A percentile compares a stretch with the other conserved stretches of the same genome.
Conservation (phyloP, 37 sponge, comb jelly and placozoan species). For the Geodia barretti region DNA sequence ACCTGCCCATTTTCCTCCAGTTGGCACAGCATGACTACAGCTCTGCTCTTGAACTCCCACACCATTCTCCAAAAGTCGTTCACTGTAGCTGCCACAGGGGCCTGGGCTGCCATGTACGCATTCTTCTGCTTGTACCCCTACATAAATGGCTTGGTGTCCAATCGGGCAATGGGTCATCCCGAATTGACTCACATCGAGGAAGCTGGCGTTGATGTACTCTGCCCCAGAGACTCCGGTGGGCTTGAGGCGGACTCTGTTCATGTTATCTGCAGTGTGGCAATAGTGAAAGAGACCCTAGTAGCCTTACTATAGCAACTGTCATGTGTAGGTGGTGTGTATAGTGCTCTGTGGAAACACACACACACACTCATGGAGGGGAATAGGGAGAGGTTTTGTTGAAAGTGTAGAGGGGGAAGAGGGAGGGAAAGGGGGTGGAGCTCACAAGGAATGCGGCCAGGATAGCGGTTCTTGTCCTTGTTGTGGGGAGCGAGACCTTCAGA, state of each 20-base stretch:
- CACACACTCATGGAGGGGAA: too few relatives aligned
- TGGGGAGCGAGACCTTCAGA: constrained; percentile 54
- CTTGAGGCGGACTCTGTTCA: constrained; percentile 11
- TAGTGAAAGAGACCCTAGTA: not conserved
- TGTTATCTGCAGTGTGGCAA: constrained; percentile 31
- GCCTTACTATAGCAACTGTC: too few relatives aligned
- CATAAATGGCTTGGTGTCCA: too few relatives aligned
- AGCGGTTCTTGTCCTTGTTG: constrained; percentile 69
- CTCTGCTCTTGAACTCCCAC: constrained; percentile 62
- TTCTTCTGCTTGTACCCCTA: constrained; percentile 71
- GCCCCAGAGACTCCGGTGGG: constrained; percentile 19
- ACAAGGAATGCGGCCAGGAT: constrained; percentile 54
- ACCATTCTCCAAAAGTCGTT: constrained; percentile 72
- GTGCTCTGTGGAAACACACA: too few relatives aligned
- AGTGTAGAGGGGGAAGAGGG: too few relatives aligned
- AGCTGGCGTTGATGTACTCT: constrained; percentile 86
- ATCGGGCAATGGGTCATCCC: too few relatives aligned
- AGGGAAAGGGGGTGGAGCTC: too few relatives aligned
- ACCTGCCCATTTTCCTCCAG: constrained; percentile 31
- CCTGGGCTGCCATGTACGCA: constrained; percentile 70
- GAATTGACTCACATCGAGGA: constrained; percentile 61
- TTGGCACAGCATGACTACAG: constrained; percentile 63
- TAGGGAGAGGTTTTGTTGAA: too few relatives aligned
- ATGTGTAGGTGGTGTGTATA: too few relatives aligned
- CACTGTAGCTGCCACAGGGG: constrained; percentile 53